phyloP scores from a whole-genome alignment of 1,140 invertebrate species.

The Liolophura sinensis region DNA sequence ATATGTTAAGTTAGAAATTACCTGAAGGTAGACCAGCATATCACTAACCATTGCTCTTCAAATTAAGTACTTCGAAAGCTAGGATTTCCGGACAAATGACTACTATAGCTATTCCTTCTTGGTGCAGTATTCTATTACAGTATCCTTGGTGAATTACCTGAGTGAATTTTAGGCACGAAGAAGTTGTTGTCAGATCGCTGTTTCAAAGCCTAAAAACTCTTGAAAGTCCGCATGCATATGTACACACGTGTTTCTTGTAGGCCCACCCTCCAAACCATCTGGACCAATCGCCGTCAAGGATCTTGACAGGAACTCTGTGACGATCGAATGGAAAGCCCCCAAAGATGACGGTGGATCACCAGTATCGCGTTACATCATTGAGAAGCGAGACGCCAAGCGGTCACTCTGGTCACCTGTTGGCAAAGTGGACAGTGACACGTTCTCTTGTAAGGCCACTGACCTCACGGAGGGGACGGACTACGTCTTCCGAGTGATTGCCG shows the following conservation, averaged over 20 bases:
- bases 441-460: constrained; percentile 82
- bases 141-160: too few species aligned
- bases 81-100: too few species aligned
- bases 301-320: constrained; percentile 91
- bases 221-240: constrained; percentile 80
- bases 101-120: too few species aligned
- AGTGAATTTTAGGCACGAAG: too few species aligned
- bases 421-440: constrained; percentile 24
- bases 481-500: constrained; percentile 94
- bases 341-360: constrained; percentile 85
- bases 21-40: too few species aligned
- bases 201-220: constrained; percentile 74
- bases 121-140: too few species aligned
- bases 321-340: constrained; percentile 82
- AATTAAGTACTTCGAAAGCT: too few species aligned
- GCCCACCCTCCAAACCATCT: constrained; percentile 34
- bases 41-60: too few species aligned
- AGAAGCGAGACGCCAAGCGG: constrained; percentile 71
- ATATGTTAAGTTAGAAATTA: too few species aligned
- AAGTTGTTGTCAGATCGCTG: constrained; percentile 71
- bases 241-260: constrained; percentile 71
- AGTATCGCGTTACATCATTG: constrained; percentile 91
- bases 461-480: constrained; percentile 89
- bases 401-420: constrained; percentile 62
- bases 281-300: constrained; percentile 77